Percentiles rank a stretch among this genome's conserved stretches.
phyloP scores from a whole-genome alignment of 1,140 invertebrate species.

The Dryas iulia region DNA sequence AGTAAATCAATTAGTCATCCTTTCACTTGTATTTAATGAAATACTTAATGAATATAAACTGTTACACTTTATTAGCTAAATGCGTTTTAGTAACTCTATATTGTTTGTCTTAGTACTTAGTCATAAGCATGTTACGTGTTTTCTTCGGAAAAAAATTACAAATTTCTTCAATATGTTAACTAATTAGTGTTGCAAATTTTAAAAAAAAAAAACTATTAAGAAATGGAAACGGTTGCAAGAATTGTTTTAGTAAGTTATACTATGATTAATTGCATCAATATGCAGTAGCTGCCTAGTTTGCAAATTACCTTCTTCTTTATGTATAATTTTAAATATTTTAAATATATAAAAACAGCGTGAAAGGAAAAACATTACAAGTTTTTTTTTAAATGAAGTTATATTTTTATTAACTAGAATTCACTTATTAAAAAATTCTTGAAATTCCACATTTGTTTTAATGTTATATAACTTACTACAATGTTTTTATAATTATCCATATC shows the following conservation, averaged over 20 bases:
- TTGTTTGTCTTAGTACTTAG: neutral
- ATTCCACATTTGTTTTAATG: neutral
- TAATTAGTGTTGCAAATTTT: neutral
- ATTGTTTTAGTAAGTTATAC: too few relatives aligned
- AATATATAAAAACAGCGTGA: too few relatives aligned
- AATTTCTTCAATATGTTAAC: neutral
- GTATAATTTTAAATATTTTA: too few relatives aligned
- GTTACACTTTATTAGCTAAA: neutral
- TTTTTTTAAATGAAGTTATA: too few relatives aligned
- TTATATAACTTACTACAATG: neutral
- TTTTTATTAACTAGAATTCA: too few relatives aligned
- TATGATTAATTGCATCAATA: too few relatives aligned
- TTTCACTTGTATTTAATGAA: neutral
- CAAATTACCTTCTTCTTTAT: too few relatives aligned
- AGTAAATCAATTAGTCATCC: neutral
- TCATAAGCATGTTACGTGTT: neutral
- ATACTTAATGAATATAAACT: neutral
- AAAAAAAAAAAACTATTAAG: too few relatives aligned
- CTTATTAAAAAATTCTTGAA: neutral
- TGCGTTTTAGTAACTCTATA: neutral
- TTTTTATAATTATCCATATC: neutral
- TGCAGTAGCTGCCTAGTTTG: too few relatives aligned
- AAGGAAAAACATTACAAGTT: too few relatives aligned
- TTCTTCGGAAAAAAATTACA: neutral
- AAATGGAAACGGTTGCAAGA: too few relatives aligned